These are phyloP conservation scores for Megaptera novaeangliae DNA, from an alignment of 2,113 vertebrate species.

Conservation along the genomic window DNA sequence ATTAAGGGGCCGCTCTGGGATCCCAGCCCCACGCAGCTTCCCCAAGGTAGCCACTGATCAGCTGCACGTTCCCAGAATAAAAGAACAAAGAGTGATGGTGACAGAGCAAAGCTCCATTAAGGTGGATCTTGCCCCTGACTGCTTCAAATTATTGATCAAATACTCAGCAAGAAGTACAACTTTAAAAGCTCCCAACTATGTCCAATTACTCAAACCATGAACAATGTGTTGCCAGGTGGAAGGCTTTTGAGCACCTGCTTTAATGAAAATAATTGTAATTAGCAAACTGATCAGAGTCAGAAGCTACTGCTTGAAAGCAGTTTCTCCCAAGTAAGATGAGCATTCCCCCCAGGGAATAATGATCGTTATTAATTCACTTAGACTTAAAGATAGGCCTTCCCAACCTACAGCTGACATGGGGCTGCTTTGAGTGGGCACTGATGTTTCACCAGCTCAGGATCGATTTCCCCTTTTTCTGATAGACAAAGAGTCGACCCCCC, in stretches of 20 bases:
- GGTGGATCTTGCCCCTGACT: not conserved
- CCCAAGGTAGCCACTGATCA: not conserved
- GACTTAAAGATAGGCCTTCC: not conserved
- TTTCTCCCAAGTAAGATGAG: not conserved
- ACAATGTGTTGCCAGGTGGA: not conserved
- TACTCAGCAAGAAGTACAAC: not conserved
- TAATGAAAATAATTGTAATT: constrained; percentile 3
- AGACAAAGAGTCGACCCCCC: rapidly evolving
- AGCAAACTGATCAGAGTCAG: not conserved
- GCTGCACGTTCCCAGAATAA: not conserved
- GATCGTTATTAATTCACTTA: not conserved
- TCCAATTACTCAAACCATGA: not conserved
- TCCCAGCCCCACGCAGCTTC: not conserved
- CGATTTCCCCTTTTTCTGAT: not conserved
- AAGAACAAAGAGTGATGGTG: not conserved
- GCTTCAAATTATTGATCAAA: not conserved
- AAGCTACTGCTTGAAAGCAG: not conserved
- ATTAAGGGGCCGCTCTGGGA: not conserved
- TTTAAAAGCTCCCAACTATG: not conserved
- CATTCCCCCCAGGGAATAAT: too few species aligned
- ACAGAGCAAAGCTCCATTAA: not conserved
- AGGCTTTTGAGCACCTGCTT: not conserved
- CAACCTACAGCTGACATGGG: rapidly evolving
- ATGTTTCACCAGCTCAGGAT: not conserved
- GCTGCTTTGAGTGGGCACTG: not conserved